A percentile compares a stretch with the other conserved stretches of the same genome.
Evolutionary conservation across 2,888 invertebrate genomes (phyloP).

Genomic region (Xanthorhoe spadicearia): DNA sequence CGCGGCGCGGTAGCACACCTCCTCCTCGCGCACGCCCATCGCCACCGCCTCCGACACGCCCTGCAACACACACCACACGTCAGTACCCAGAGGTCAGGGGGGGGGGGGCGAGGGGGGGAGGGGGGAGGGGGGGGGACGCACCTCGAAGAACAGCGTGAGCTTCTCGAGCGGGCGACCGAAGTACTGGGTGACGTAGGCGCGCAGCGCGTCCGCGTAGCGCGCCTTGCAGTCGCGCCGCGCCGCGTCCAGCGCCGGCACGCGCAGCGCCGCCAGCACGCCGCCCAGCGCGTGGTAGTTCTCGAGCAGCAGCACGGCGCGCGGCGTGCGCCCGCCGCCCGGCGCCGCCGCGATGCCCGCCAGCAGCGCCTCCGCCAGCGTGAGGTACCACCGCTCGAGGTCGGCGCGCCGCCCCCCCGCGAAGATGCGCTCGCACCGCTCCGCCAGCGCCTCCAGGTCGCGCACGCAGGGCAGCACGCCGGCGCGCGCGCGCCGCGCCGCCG

Average conservation of each 20-base stretch:
- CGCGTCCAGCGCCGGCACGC: constrained; percentile 94
- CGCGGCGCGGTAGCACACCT: constrained; percentile 98
- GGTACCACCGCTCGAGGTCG: constrained; percentile 95
- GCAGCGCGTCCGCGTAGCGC: constrained; percentile 94
- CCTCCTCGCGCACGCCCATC: constrained; percentile 97
- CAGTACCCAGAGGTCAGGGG: background rate
- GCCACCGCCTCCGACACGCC: constrained; percentile 97
- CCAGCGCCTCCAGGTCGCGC: constrained; percentile 95
- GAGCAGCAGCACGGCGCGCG: constrained; percentile 77
- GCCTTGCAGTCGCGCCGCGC: constrained; percentile 95
- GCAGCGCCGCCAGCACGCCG: constrained; percentile 93
- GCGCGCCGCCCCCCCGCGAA: constrained; percentile 90
- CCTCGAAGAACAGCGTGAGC: constrained; percentile 95
- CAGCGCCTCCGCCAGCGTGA: constrained; percentile 92
- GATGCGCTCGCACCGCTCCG: constrained; percentile 93
- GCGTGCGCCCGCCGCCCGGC: constrained; percentile 96
- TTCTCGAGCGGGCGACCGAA: constrained; percentile 90
- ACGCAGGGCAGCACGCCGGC: constrained; percentile 96
- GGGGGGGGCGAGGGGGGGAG: background rate
- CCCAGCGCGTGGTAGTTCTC: constrained; percentile 98
- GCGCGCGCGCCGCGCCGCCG: constrained; percentile 86
- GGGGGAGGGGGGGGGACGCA: constrained; percentile 21
- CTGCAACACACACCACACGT: constrained; percentile 40
- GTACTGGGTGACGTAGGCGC: constrained; percentile 96
- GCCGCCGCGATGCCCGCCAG: constrained; percentile 89